Conservation (phyloP, 2,888 invertebrate species). For the Kuschelorhynchus macadamiae region DNA sequence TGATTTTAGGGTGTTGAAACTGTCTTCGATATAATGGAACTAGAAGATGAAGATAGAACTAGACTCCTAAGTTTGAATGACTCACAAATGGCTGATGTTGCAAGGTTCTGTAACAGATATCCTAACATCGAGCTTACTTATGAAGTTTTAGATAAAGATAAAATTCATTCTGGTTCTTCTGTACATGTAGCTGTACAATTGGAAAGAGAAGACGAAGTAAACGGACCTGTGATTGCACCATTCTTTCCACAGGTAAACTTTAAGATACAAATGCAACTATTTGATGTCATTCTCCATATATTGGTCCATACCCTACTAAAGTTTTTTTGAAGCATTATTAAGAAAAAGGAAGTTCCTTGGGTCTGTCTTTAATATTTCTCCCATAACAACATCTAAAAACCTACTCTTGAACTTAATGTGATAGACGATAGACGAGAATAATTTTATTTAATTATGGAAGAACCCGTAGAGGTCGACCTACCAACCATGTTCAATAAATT, state of each 20-base stretch:
- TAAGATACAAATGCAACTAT: too few species aligned
- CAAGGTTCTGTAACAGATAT: conserved; percentile 98
- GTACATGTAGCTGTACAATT: conserved; percentile 92
- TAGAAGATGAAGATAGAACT: conserved; percentile 91
- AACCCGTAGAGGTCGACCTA: too few species aligned
- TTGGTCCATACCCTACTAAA: not conserved
- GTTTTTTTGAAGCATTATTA: not conserved
- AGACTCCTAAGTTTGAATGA: conserved; percentile 85
- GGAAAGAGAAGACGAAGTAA: conserved; percentile 97
- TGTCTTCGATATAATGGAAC: conserved; percentile 95
- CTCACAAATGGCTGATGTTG: conserved; percentile 96
- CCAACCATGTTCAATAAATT: too few species aligned
- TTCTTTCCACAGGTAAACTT: conserved; percentile 92
- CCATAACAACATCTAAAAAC: too few species aligned
- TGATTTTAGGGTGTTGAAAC: conserved; percentile 81
- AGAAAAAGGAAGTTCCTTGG: too few species aligned
- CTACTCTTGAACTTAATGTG: too few species aligned
- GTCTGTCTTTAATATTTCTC: too few species aligned
- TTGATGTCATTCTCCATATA: too few species aligned
- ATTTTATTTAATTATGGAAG: too few species aligned
- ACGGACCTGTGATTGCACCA: conserved; percentile 97
- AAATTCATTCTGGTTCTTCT: conserved; percentile 84
- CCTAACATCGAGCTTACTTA: conserved; percentile 98
- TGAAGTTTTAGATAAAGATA: conserved; percentile 87
- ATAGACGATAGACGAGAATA: too few species aligned